A percentile compares a stretch with the other conserved stretches of the same genome.
These are phyloP conservation scores for Sparus aurata DNA, from an alignment of 2,797 vertebrate species.

Conservation along the genomic window DNA sequence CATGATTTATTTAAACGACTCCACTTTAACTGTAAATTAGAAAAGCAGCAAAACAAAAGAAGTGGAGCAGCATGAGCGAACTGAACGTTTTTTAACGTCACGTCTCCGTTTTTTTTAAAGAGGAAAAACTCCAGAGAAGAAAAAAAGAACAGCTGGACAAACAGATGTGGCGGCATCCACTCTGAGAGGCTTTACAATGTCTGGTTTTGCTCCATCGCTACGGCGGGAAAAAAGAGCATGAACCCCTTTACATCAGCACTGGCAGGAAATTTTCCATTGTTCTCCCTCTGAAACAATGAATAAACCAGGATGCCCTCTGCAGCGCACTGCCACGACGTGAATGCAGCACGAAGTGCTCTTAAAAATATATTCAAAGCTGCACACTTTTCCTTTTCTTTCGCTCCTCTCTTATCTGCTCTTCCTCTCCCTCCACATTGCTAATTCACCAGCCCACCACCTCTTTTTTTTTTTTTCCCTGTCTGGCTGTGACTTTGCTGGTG, in stretches of 20 bases:
- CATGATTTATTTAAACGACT: constrained; percentile 29
- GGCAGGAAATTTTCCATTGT: constrained; percentile 6
- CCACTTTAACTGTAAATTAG: constrained; percentile 10
- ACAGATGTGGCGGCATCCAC: constrained; percentile 17
- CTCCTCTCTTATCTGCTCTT: constrained; percentile 21
- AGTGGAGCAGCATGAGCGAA: background rate
- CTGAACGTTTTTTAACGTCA: background rate
- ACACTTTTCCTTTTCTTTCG: constrained; percentile 14
- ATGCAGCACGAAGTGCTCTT: constrained; percentile 17
- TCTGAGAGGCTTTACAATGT: background rate
- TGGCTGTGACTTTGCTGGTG: constrained; percentile 74
- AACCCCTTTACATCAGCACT: background rate
- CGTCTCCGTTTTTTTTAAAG: background rate
- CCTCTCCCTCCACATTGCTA: constrained; percentile 45
- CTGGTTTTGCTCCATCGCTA: background rate
- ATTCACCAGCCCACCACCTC: constrained; percentile 54
- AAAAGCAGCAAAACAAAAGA: background rate
- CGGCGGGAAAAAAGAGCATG: background rate
- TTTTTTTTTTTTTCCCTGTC: constrained; percentile 21
- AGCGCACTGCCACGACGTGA: constrained; percentile 5
- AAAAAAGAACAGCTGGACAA: constrained; percentile 32
- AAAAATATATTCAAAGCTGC: constrained; percentile 26
- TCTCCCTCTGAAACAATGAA: constrained; percentile 18
- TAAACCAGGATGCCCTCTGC: constrained; percentile 13
- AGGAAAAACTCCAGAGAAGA: background rate